Conservation (phyloP, 2,888 invertebrate genomes). For the Aspidiotus destructor region DNA sequence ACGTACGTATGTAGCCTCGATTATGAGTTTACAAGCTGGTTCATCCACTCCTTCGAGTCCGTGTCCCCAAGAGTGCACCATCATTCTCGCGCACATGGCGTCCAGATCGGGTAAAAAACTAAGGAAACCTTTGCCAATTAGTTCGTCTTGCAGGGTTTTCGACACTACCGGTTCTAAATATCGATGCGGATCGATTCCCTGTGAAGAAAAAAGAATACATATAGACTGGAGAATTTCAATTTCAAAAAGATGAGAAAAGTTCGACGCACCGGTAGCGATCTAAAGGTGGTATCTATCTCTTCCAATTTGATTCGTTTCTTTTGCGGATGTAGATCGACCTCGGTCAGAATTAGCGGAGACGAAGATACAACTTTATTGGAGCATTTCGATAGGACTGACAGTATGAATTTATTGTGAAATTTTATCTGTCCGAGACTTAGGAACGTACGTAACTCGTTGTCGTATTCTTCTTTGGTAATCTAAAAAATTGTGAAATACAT, state of each 20-base stretch:
- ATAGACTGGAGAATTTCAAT: neutral
- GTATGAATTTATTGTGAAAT: constrained; percentile 73
- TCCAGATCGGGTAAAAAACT: constrained; percentile 69
- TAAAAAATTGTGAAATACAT: constrained; percentile 39
- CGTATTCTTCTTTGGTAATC: constrained; percentile 74
- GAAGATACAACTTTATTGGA: constrained; percentile 39
- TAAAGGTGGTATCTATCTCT: constrained; percentile 9
- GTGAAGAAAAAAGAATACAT: neutral
- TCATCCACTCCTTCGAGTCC: constrained; percentile 78
- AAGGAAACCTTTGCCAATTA: constrained; percentile 19
- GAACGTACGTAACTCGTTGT: constrained; percentile 63
- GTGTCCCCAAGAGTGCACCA: constrained; percentile 80
- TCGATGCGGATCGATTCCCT: constrained; percentile 16
- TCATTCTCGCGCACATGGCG: constrained; percentile 69
- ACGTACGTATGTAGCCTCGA: constrained; percentile 61
- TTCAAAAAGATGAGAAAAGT: neutral
- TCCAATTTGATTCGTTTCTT: constrained; percentile 20
- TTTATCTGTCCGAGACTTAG: constrained; percentile 63
- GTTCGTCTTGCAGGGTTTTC: constrained; percentile 20
- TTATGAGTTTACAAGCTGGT: constrained; percentile 69
- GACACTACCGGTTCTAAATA: constrained; percentile 17
- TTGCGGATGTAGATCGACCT: constrained; percentile 19
- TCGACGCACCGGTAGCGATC: constrained; percentile 7
- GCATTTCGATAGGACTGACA: constrained; percentile 70
- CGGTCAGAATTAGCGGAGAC: constrained; percentile 21